Conservation (phyloP, 1,140 invertebrate genomes). For the Proctacanthus coquilletti region DNA sequence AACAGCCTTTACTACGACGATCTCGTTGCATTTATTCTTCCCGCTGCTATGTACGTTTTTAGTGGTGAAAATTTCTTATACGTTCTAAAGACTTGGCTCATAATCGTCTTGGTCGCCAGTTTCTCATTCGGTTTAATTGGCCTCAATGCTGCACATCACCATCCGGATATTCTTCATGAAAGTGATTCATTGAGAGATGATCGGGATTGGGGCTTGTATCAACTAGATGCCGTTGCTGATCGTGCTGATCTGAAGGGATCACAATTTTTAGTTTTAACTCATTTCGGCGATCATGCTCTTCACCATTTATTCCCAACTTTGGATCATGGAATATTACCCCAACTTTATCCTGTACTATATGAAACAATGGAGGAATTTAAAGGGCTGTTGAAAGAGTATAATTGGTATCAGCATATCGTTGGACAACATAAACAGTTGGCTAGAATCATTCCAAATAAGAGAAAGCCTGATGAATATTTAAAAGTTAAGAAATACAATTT, state of each 20-base stretch:
- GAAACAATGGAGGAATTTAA: constrained; percentile 55
- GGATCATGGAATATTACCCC: constrained; percentile 52
- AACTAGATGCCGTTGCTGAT: constrained; percentile 60
- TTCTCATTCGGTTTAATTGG: constrained; percentile 48
- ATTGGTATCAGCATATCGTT: constrained; percentile 42
- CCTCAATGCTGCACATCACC: constrained; percentile 65
- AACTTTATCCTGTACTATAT: constrained; percentile 46
- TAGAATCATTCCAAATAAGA: constrained; percentile 33
- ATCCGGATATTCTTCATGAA: constrained; percentile 69
- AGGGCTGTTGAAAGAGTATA: constrained; percentile 35
- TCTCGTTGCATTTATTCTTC: constrained; percentile 35
- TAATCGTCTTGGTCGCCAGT: constrained; percentile 41
- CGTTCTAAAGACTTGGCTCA: constrained; percentile 37
- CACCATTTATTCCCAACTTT: constrained; percentile 73
- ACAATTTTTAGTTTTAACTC: constrained; percentile 48
- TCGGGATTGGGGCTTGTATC: constrained; percentile 61
- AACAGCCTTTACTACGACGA: constrained; percentile 28
- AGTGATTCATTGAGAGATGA: constrained; percentile 49
- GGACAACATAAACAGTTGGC: constrained; percentile 52
- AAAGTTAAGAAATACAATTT: background rate
- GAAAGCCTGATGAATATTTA: constrained; percentile 10
- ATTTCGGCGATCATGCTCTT: constrained; percentile 60
- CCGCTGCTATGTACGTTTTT: constrained; percentile 34
- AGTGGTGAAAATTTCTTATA: constrained; percentile 13
- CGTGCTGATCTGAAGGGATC: constrained; percentile 50